Base-by-base conservation (phyloP, 1,140 invertebrate species). In the Radopholus similis region DNA sequence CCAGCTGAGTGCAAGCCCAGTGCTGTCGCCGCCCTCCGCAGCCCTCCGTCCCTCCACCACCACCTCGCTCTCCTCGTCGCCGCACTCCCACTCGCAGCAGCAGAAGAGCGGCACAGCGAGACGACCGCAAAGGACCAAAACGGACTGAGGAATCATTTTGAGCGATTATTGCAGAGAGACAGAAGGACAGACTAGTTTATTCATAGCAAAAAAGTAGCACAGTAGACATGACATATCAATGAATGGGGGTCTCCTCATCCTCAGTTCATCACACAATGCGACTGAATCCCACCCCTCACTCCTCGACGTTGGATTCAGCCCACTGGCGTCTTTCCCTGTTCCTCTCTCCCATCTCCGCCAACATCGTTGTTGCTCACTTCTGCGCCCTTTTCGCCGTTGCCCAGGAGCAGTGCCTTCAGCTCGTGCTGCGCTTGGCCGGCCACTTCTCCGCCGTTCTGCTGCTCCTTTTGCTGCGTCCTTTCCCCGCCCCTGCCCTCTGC, bases 1-100 rank as follows among this genome's bases (percentile, higher is more conserved):
- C n/a, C 63, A 64, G 42, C 26, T 59, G 57, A 21, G 28, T 51
- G n/a, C n/a, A n/a, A n/a, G n/a, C n/a, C n/a, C n/a, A 51, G 9
- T 23, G 23, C 47, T 28, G 47, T 21, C 47, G 18, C n/a, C 47
- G 18, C 1, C 47, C 44, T 47, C 15, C 4, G 23, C 47, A 28
- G 23, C 47, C 21, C 47, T 28, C 23, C 47, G 23, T 4, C 23
- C 47, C 8, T 51, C 47, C 1, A 28, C 47, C 47, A 51, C 47
- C n/a, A 47, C 44, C 44, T n/a, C n/a, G n/a, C n/a, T n/a, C n/a
- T n/a, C n/a, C n/a, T n/a, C n/a, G n/a, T n/a, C n/a, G 26, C 8
- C 44, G 18, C 47, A 5, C 15, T 8, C 30, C 47, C 18, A 47
- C 6, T 23, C 5, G 44, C 44, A 51, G 47, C 21, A 4, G 23